Percentiles rank a stretch among this genome's conserved stretches.
phyloP scores from a whole-genome alignment of 2,888 invertebrate genomes.

The Lymantria dispar region DNA sequence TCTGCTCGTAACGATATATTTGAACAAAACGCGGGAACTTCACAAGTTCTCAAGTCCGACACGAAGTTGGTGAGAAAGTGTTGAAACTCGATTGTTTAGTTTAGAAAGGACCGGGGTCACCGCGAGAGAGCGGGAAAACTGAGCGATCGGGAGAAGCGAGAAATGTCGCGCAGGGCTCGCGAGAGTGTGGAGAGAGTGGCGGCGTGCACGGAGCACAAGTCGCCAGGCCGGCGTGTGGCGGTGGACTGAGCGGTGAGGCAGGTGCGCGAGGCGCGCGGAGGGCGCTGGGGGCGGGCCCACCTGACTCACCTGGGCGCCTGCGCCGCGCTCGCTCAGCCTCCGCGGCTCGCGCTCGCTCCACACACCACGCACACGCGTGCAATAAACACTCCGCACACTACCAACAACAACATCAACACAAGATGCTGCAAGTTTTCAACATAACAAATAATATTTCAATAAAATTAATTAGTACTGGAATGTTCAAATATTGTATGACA shows the following conservation, averaged over 20 bases:
- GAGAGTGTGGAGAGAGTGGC: conserved; percentile 78
- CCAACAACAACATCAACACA: conserved; percentile 16
- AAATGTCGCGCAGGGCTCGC: conserved; percentile 77
- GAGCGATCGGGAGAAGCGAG: conserved; percentile 74
- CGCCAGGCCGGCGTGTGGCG: conserved; percentile 72
- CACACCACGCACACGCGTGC: conserved; percentile 16
- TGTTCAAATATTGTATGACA: background rate
- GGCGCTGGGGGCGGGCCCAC: conserved; percentile 77
- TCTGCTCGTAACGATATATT: conserved; percentile 29
- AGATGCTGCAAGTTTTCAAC: conserved; percentile 29
- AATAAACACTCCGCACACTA: conserved; percentile 16
- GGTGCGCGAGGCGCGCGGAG: conserved; percentile 71
- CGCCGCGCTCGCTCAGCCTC: conserved; percentile 56
- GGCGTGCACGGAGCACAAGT: conserved; percentile 80
- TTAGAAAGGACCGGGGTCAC: conserved; percentile 54
- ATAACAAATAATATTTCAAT: conserved; percentile 21
- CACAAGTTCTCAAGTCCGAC: conserved; percentile 48
- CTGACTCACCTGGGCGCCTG: conserved; percentile 81
- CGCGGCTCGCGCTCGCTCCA: conserved; percentile 24
- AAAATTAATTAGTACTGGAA: conserved; percentile 2
- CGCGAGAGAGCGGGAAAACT: conserved; percentile 71
- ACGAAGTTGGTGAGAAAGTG: conserved; percentile 47
- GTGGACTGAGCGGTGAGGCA: conserved; percentile 70
- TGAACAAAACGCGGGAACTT: conserved; percentile 57
- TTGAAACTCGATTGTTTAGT: conserved; percentile 48